Evolutionary conservation across 2,888 invertebrate genomes (phyloP).

Genomic region (Pandemis heparana): DNA sequence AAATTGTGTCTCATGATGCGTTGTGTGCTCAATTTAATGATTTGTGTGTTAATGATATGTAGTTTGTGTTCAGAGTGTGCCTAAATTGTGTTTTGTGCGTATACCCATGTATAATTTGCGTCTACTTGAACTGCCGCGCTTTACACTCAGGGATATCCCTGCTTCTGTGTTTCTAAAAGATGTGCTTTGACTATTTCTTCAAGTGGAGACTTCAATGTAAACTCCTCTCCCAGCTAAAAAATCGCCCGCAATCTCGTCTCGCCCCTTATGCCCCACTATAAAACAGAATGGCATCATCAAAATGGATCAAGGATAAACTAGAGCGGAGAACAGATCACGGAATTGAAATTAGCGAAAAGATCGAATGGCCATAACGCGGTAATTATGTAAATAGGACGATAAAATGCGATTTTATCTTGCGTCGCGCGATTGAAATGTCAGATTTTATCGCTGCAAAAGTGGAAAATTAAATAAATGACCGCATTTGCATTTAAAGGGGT

Average conservation of each 20-base stretch:
- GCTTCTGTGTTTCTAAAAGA: too few species aligned
- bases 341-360: slow-evolving; percentile 50
- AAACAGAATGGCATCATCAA: slow-evolving; percentile 28
- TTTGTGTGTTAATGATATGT: too few species aligned
- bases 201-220: too few species aligned
- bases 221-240: background rate
- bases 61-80: too few species aligned
- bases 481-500: slow-evolving; percentile 71
- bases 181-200: too few species aligned
- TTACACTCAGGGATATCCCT: too few species aligned
- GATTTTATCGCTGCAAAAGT: slow-evolving; percentile 69
- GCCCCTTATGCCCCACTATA: background rate
- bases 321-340: slow-evolving; percentile 32
- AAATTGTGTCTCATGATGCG: too few species aligned
- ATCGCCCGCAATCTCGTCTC: background rate
- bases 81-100: too few species aligned
- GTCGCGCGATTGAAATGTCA: slow-evolving; percentile 67
- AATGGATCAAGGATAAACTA: slow-evolving; percentile 25
- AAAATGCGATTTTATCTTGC: slow-evolving; percentile 68
- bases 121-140: too few species aligned
- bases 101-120: too few species aligned
- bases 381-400: slow-evolving; percentile 74
- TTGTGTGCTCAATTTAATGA: too few species aligned
- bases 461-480: slow-evolving; percentile 74
- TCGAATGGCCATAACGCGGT: slow-evolving; percentile 54